Percentiles rank a stretch among this genome's conserved stretches.
These are phyloP conservation scores for Vidua macroura DNA, from an alignment of 2,113 vertebrate genomes.

Conservation along the genomic window DNA sequence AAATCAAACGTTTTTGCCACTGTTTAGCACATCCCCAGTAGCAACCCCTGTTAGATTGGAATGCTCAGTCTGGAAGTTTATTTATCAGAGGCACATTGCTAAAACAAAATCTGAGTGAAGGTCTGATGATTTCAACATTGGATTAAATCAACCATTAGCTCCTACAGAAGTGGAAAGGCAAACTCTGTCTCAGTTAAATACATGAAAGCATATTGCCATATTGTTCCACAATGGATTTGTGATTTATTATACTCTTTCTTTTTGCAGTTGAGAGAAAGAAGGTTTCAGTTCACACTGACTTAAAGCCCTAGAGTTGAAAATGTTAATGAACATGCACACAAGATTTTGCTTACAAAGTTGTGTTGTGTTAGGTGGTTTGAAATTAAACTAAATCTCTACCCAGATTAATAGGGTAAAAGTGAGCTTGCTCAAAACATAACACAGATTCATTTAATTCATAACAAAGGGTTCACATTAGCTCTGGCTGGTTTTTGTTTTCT, in stretches of 20 bases:
- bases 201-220: neutral
- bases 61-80: neutral
- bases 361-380: neutral
- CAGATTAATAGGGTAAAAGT: constrained; percentile 17
- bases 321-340: neutral
- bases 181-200: neutral
- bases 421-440: constrained; percentile 29
- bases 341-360: constrained; percentile 24
- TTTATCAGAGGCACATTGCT: neutral
- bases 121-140: neutral
- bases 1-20: neutral
- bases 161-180: constrained; percentile 4
- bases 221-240: neutral
- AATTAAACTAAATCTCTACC: neutral
- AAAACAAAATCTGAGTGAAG: constrained; percentile 4
- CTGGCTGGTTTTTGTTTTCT: constrained; percentile 26
- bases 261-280: neutral
- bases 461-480: constrained; percentile 34
- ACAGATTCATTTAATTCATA: constrained; percentile 29
- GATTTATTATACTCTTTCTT: neutral
- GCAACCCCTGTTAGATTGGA: neutral
- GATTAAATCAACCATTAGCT: constrained; percentile 32
- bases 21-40: neutral
- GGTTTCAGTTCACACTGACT: constrained; percentile 2
- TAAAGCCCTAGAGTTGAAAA: neutral